phyloP scores from a whole-genome alignment of 2,113 vertebrate genomes.

The Bos javanicus region DNA sequence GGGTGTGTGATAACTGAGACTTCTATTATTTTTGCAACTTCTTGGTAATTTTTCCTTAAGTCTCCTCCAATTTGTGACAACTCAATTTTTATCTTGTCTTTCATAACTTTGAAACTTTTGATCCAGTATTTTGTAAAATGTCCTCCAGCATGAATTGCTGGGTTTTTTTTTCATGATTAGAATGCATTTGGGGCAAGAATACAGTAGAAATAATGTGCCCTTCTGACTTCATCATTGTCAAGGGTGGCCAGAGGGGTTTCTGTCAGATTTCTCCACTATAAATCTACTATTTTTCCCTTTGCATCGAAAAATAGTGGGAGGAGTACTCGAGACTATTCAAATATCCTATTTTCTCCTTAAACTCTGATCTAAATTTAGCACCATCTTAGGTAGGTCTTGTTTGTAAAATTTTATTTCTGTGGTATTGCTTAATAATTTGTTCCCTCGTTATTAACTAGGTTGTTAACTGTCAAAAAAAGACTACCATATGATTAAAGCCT shows the following conservation, averaged over 20 bases:
- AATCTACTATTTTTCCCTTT: not conserved
- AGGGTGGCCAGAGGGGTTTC: not conserved
- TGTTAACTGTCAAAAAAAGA: not conserved
- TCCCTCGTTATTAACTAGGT: not conserved
- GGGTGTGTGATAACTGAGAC: not conserved
- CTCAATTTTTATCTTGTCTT: not conserved
- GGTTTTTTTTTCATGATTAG: not conserved
- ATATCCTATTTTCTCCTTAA: not conserved
- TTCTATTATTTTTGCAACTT: not conserved
- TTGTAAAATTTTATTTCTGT: not conserved
- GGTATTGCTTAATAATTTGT: not conserved
- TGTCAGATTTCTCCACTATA: not conserved
- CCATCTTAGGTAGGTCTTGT: not conserved
- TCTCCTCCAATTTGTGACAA: not conserved
- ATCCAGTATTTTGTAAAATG: not conserved
- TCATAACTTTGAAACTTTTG: not conserved
- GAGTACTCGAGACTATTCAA: not conserved
- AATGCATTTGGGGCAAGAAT: not conserved
- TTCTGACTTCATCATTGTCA: not conserved
- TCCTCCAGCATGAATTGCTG: not conserved
- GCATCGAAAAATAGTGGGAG: not conserved
- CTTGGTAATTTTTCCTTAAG: not conserved
- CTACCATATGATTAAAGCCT: not conserved
- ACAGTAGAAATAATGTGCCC: not conserved
- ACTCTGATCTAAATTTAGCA: constrained; percentile 7